These are phyloP conservation scores for Amiota mariae DNA, from an alignment of 2,888 invertebrate species.

Conservation along the genomic window DNA sequence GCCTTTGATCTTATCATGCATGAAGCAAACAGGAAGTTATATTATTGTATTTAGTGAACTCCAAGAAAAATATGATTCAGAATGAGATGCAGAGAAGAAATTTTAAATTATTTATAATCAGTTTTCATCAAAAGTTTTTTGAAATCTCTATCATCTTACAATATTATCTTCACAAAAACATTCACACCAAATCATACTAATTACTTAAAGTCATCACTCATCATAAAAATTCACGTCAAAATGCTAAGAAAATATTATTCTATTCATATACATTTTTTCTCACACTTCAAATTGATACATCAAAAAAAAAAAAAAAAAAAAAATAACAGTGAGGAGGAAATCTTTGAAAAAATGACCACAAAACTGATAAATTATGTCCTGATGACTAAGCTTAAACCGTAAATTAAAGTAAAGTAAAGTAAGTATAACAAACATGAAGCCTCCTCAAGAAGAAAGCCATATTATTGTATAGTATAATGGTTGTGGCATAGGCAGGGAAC, in stretches of 20 bases:
- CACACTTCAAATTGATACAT: slow-evolving; percentile 68
- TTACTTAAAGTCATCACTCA: slow-evolving; percentile 20
- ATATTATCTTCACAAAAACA: not conserved
- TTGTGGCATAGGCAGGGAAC: not conserved
- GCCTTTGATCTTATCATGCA: no score
- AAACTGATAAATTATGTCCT: slow-evolving; percentile 65
- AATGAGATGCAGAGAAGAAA: no score
- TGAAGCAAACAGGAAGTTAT: no score
- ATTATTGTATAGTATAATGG: no score
- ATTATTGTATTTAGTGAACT: no score
- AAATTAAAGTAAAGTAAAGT: no score
- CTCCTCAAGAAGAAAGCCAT: slow-evolving; percentile 23
- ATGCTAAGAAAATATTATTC: not conserved
- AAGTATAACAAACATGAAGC: slow-evolving; percentile 25
- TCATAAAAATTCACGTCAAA: slow-evolving; percentile 9
- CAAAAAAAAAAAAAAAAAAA: slow-evolving; percentile 40
- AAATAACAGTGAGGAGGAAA: slow-evolving; percentile 29
- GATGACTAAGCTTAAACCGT: slow-evolving; percentile 60
- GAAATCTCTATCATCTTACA: no score
- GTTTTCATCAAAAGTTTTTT: no score
- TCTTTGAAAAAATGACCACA: slow-evolving; percentile 8
- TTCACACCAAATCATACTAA: slow-evolving; percentile 9
- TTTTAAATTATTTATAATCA: no score
- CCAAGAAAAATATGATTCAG: no score
- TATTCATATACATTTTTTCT: slow-evolving; percentile 49